A percentile compares a stretch with the other conserved stretches of the same genome.
Conservation (phyloP, 1,140 invertebrate species). For the Drosophila seguyi region DNA sequence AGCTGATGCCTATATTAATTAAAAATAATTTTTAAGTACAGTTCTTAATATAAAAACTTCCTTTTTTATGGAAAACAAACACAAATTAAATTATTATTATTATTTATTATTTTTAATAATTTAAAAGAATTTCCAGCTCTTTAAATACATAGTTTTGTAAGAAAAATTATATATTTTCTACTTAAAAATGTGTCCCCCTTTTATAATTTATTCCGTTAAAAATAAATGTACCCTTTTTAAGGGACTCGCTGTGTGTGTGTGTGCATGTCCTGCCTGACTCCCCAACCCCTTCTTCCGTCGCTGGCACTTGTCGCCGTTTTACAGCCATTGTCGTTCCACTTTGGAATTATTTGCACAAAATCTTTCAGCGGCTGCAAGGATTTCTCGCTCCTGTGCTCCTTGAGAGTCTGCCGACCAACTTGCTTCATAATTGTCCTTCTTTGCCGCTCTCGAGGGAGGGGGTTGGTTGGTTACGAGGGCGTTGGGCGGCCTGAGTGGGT, state of each 20-base stretch:
- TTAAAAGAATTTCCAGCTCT: too few species aligned
- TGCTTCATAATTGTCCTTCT: constrained; percentile 53
- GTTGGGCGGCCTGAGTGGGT: constrained; percentile 6
- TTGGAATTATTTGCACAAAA: constrained; percentile 79
- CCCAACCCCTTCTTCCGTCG: constrained; percentile 20
- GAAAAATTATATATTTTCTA: background rate
- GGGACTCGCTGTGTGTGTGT: background rate
- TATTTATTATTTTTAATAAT: background rate
- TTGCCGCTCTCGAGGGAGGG: background rate
- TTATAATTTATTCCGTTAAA: background rate
- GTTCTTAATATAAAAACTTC: too few species aligned
- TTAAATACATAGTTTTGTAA: background rate
- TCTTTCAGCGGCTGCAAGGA: constrained; percentile 58
- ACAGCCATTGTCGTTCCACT: constrained; percentile 68
- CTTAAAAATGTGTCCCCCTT: background rate
- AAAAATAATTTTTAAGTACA: too few species aligned
- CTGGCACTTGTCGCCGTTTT: constrained; percentile 65
- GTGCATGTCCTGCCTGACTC: background rate
- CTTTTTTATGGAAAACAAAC: too few species aligned
- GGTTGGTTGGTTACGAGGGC: background rate
- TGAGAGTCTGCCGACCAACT: constrained; percentile 37
- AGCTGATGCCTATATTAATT: too few species aligned
- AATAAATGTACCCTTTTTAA: background rate
- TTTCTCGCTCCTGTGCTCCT: constrained; percentile 34
- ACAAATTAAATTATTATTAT: too few species aligned